Evolutionary conservation across 2,888 invertebrate genomes (phyloP), one percentile per base, ranked within the genome.

Genomic region (Meteorus cinctellus): DNA sequence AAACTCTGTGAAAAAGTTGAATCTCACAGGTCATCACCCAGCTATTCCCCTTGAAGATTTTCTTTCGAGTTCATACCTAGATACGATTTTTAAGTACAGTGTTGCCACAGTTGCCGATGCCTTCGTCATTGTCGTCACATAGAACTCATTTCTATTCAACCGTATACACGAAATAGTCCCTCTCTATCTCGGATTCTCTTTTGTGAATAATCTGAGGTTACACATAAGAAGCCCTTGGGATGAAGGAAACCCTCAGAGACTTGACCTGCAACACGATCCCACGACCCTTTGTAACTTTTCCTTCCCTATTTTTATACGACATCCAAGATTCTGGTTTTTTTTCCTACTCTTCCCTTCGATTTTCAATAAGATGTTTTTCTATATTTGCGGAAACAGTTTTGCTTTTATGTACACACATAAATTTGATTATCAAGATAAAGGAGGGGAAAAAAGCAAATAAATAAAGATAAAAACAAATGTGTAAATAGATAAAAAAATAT

Each of bases 221-320:
- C 59, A 60, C 27, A 27, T 24, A 27, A 5, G 69, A 69, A 69
- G 59, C 69, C 69, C 55, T 31, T 31, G 55, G 55, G 69, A 55
- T 55, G 59, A 55, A 55, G 69, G 34, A 69, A 55, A 69, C 59
- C 55, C 41, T 41, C 41, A 24, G 59, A 27, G 55, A 34, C 60
- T n/a, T 48, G 48, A 29, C 68, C 19, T 60, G 70, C 55, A 70
- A 60, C 55, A 72, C 31, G 12, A 62, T 72, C 63, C 51, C 72
- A 72, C 72, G 72, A 62, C 72, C 29, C 34, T 48, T 63, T 72
- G 48, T 72, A 45, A 48, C 63, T 45, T 27, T 41, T 41, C 6
- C 6, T 55, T 19, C 19, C 55, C 19, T 19, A 55, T 55, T 8
- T 55, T 8, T 6, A 41, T 41, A 12, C 12, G 12, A 41, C 55